These are phyloP conservation scores for Hirundo rustica DNA, from an alignment of 2,797 vertebrate species.

Conservation along the genomic window DNA sequence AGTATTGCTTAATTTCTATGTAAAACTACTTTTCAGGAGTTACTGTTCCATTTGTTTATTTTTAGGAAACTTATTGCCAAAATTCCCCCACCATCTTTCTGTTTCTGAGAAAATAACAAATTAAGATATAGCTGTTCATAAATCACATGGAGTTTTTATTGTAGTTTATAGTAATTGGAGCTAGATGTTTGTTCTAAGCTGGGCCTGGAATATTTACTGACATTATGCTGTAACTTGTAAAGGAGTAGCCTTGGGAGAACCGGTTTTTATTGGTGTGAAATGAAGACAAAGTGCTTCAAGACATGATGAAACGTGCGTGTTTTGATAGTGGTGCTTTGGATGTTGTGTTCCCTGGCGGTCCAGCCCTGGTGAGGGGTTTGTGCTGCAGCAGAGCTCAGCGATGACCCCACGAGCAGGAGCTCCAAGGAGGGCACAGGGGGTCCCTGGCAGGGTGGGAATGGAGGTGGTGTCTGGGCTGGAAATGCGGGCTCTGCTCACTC, in stretches of 20 bases:
- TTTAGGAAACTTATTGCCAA: not conserved
- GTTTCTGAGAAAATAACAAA: not conserved
- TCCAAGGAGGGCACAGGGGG: conserved; percentile 23
- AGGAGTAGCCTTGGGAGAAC: not conserved
- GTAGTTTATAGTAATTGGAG: not conserved
- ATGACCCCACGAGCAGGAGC: not conserved
- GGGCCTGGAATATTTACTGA: not conserved
- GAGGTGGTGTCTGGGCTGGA: not conserved
- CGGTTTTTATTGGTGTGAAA: not conserved
- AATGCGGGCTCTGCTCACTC: not conserved
- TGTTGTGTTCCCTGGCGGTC: not conserved
- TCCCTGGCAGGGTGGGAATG: not conserved
- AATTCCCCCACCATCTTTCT: not conserved
- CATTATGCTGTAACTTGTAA: not conserved
- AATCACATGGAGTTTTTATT: not conserved
- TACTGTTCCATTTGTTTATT: not conserved
- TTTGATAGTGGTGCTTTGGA: not conserved
- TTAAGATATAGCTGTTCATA: not conserved
- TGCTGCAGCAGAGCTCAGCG: not conserved
- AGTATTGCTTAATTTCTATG: not conserved
- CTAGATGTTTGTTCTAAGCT: not conserved
- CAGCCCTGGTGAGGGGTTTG: not conserved
- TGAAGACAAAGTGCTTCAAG: not conserved
- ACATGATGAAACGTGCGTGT: accelerated
- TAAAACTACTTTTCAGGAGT: not conserved